These are phyloP conservation scores for Eremobia ochroleuca DNA, from an alignment of 2,888 invertebrate genomes.

Conservation along the genomic window DNA sequence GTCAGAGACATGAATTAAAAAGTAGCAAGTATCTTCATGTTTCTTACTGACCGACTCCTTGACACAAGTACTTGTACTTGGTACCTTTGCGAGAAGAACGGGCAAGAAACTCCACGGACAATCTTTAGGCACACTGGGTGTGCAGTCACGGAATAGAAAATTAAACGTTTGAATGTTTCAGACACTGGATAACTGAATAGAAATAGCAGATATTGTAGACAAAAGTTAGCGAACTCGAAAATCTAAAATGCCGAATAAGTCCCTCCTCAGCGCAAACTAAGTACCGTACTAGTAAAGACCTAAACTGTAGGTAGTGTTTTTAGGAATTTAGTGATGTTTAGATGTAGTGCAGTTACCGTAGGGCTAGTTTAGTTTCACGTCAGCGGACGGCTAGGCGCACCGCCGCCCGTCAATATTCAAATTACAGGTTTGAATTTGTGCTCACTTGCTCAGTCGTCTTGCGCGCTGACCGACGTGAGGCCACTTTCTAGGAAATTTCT, in stretches of 20 bases:
- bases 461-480: not conserved
- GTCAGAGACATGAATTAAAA: not conserved
- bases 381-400: slow-evolving; percentile 58
- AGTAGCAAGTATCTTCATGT: too few species aligned
- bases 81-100: not conserved
- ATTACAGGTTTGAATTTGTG: slow-evolving; percentile 84
- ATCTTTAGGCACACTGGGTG: too few species aligned
- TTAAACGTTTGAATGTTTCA: not conserved
- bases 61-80: too few species aligned
- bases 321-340: not conserved
- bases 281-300: not conserved
- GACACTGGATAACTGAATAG: too few species aligned
- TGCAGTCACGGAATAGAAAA: not conserved
- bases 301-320: too few species aligned
- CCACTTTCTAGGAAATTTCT: slow-evolving; percentile 12
- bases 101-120: not conserved
- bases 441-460: slow-evolving; percentile 66
- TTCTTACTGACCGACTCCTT: too few species aligned
- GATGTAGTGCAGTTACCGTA: not conserved
- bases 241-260: not conserved
- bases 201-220: not conserved
- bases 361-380: slow-evolving; percentile 2
- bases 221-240: not conserved
- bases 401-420: slow-evolving; percentile 83
- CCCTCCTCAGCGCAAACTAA: not conserved